Percentiles rank a stretch among this genome's conserved stretches.
Conservation (phyloP, 30 jellyfish, hydroid and myxozoan genomes). For the Pseudorhiza aurosa region DNA sequence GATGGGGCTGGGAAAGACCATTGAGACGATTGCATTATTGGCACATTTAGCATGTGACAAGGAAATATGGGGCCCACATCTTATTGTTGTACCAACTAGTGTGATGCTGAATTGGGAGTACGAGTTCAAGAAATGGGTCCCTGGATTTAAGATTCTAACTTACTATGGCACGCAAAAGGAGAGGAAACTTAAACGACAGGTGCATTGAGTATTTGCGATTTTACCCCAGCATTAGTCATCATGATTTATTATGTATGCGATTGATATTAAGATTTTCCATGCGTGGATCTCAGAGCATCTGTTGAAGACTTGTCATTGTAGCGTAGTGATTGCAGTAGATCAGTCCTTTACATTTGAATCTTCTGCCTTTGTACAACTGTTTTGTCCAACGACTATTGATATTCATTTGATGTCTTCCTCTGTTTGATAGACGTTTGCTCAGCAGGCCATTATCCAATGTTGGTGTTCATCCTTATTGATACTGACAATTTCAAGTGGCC, state of each 20-base stretch:
- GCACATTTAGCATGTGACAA: constrained; percentile 98
- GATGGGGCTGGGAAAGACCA: constrained; percentile 98
- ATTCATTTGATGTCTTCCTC: no score
- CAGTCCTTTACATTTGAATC: no score
- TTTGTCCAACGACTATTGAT: no score
- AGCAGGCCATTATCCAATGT: constrained; percentile 66
- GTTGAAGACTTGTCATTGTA: no score
- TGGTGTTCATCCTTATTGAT: constrained; percentile 18
- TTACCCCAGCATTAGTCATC: no score
- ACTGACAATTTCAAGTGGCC: constrained; percentile 68
- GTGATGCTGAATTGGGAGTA: constrained; percentile 98
- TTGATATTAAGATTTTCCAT: no score
- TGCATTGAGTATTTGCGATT: no score
- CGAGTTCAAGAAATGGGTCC: constrained; percentile 97
- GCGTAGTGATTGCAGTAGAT: no score
- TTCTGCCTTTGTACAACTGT: no score
- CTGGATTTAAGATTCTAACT: constrained; percentile 89
- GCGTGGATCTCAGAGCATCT: no score
- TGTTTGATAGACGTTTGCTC: no score
- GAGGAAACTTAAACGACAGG: constrained; percentile 85
- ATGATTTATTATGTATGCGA: no score
- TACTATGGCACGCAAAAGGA: constrained; percentile 96
- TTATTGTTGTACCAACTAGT: constrained; percentile 97
- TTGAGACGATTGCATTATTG: constrained; percentile 93
- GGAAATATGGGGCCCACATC: constrained; percentile 99